Percentiles rank a stretch among this genome's conserved stretches.
phyloP scores from a whole-genome alignment of 64 coral and sea anemone species.

The Stichodactyla mertensii region DNA sequence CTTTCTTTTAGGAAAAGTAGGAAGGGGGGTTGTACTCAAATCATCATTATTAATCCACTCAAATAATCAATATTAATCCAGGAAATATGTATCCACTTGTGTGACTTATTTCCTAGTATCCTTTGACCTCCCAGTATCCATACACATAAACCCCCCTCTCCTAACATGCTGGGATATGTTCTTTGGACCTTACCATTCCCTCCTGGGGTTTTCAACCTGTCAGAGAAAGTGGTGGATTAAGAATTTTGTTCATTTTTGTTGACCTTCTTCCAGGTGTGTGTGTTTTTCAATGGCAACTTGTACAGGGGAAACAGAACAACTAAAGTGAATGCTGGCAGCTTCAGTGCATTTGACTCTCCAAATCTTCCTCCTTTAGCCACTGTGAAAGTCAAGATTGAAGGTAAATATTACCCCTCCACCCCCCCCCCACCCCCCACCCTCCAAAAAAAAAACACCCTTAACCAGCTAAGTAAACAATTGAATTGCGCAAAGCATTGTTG shows the following conservation, averaged over 20 bases:
- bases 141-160: no score
- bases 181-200: neutral
- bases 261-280: slow-evolving; percentile 17
- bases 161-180: neutral
- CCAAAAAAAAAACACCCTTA: no score
- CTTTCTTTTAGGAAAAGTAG: no score
- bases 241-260: neutral
- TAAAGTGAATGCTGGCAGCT: slow-evolving; percentile 93
- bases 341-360: slow-evolving; percentile 94
- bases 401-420: slow-evolving; percentile 28
- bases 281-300: slow-evolving; percentile 69
- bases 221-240: no score
- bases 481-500: no score
- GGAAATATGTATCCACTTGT: no score
- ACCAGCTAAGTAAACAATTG: no score
- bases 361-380: slow-evolving; percentile 87
- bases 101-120: no score
- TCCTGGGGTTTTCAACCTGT: neutral
- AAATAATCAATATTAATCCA: no score
- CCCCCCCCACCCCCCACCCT: neutral
- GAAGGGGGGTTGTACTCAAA: no score
- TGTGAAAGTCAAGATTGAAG: slow-evolving; percentile 96
- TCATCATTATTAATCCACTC: no score
- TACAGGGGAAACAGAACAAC: slow-evolving; percentile 89
- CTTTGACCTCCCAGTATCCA: no score